Evolutionary conservation across 2,888 invertebrate species (phyloP), one percentile per base, ranked within the genome.

Genomic region (Hetaerina titia): DNA sequence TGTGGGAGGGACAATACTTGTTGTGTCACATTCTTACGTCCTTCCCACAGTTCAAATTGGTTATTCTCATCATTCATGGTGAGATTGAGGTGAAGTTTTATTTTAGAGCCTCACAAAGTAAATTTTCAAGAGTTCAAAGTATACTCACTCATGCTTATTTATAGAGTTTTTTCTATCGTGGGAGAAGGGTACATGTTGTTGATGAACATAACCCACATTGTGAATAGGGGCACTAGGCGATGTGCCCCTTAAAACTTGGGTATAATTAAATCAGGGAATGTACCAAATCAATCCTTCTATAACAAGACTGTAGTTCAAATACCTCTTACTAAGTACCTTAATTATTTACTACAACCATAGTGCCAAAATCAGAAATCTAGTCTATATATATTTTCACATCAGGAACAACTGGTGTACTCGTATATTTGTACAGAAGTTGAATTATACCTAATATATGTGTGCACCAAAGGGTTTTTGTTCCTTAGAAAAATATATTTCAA

Each of bases 361-460:
- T 92, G 92, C 92, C 92, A 92, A 92, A 92, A 92, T 92, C 92
- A 92, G 92, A 92, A 92, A 92, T 92, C 92, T 92, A 92, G 74
- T 92, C 92, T 92, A 92, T 69, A 92, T 92, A 92, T 92, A 92
- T 92, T 92, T 92, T 92, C 69, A 56, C 92, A 92, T 92, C 64
- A 69, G 92, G 92, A 92, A 74, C 92, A 92, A 92, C 69, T 92
- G 92, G 92, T 92, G 92, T 92, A 69, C 74, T 92, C 92, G 69
- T 92, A 74, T 92, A 92, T 69, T 69, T 92, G 69, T 92, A 92
- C 92, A 92, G 92, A 92, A 92, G 92, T 92, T 92, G 92, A 92
- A 92, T 74, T 56, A 92, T 92, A 92, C 69, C 92, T 74, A 56
- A 92, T 92, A 92, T 74, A 64, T 92, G 74, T 92, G 92, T 92